Conservation (phyloP, 2,113 vertebrate species). For the Micronycteris hirsuta region DNA sequence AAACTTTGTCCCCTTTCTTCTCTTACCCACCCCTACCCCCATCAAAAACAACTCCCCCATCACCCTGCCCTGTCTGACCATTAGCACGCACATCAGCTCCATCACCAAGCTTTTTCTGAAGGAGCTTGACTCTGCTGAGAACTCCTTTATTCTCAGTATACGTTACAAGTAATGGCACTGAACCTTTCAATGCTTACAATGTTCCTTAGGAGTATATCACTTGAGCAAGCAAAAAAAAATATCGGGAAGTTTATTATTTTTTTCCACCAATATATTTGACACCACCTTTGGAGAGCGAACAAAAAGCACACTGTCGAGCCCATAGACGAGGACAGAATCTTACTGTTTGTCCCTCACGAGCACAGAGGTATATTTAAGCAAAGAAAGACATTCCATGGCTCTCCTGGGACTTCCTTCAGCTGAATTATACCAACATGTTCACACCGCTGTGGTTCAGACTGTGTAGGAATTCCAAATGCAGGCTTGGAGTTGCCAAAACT, state of each 20-base stretch:
- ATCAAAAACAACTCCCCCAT: no score
- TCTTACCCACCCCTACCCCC: neutral
- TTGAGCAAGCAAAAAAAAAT: constrained; percentile 67
- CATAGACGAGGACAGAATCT: constrained; percentile 79
- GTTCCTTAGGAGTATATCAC: constrained; percentile 52
- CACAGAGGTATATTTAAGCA: constrained; percentile 78
- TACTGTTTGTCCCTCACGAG: constrained; percentile 77
- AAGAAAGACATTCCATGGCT: constrained; percentile 79
- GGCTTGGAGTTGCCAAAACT: constrained; percentile 40
- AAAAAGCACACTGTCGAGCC: constrained; percentile 80
- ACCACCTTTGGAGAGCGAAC: constrained; percentile 77
- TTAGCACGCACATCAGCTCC: neutral
- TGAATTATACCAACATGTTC: constrained; percentile 71
- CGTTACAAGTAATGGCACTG: neutral
- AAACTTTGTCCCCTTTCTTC: neutral
- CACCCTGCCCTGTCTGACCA: neutral
- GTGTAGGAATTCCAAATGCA: constrained; percentile 48
- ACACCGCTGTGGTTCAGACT: constrained; percentile 54
- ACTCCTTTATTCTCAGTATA: constrained; percentile 47
- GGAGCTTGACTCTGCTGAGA: neutral
- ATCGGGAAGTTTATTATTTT: constrained; percentile 73
- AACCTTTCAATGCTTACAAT: constrained; percentile 42
- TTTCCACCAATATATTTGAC: constrained; percentile 76
- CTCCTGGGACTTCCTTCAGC: constrained; percentile 76
- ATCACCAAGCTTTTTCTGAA: neutral